Conservation (phyloP, 1,140 invertebrate species). For the Potamilus streckersoni region DNA sequence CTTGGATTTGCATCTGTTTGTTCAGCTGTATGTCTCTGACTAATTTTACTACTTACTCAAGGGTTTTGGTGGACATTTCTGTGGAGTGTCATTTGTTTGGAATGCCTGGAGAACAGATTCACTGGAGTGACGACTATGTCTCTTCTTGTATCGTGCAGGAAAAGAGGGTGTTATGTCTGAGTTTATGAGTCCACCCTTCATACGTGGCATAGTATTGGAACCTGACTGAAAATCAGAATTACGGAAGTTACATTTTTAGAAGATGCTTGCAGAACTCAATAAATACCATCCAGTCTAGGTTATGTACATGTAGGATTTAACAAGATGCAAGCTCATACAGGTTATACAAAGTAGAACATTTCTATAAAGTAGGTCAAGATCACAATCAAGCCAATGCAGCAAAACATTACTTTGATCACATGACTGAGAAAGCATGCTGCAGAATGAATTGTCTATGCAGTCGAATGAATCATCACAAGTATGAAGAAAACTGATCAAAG, state of each 20-base stretch:
- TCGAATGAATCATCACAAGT: not conserved
- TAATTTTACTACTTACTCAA: too few species aligned
- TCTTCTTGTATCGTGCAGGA: slow-evolving; percentile 36
- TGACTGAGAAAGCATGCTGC: too few species aligned
- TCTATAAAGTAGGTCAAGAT: too few species aligned
- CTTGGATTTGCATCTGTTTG: too few species aligned
- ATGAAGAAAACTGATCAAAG: too few species aligned
- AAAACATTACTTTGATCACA: too few species aligned
- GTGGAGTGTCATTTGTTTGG: too few species aligned
- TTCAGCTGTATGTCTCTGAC: too few species aligned
- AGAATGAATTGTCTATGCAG: not conserved
- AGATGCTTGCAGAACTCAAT: not conserved
- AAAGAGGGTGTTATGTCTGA: slow-evolving; percentile 14
- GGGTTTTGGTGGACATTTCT: too few species aligned
- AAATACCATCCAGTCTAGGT: not conserved
- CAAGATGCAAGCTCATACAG: not conserved
- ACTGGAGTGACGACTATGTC: slow-evolving; percentile 41
- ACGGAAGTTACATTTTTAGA: not conserved
- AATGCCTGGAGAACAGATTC: slow-evolving; percentile 28
- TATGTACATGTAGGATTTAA: not conserved
- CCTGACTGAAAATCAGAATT: slow-evolving; percentile 25
- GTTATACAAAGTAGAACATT: too few species aligned
- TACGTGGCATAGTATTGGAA: slow-evolving; percentile 27
- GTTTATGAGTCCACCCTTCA: slow-evolving; percentile 1
- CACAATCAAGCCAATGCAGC: too few species aligned